Evolutionary conservation across 2,888 invertebrate species (phyloP).

Genomic region (Heliconius erato): DNA sequence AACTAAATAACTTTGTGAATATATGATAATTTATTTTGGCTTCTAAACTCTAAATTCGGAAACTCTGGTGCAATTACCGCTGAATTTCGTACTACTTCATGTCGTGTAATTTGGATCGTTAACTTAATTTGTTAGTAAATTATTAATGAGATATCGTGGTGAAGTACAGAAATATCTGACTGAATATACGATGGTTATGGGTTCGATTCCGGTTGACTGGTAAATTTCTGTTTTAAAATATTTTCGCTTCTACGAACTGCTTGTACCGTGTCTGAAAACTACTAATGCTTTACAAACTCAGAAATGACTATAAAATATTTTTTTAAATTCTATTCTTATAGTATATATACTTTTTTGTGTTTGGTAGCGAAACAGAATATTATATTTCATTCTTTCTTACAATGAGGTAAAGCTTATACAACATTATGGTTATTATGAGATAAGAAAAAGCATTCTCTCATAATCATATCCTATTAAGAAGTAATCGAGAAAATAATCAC

Average conservation of each 20-base stretch:
- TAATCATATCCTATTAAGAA: too few species aligned
- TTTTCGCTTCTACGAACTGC: neutral
- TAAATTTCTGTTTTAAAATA: neutral
- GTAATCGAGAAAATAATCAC: neutral
- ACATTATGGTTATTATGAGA: too few species aligned
- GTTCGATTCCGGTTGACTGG: neutral
- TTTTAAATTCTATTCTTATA: neutral
- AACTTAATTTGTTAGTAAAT: slow-evolving; percentile 12
- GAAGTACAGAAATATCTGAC: neutral
- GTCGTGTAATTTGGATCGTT: slow-evolving; percentile 11
- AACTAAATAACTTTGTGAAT: neutral
- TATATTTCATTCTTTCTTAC: too few species aligned
- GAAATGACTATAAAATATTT: neutral
- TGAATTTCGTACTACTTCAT: neutral
- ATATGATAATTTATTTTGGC: neutral
- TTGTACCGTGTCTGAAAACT: neutral
- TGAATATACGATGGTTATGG: neutral
- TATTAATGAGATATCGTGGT: neutral
- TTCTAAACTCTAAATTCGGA: neutral
- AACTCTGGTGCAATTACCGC: slow-evolving; percentile 1
- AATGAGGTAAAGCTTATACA: too few species aligned
- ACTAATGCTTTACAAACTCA: too few species aligned
- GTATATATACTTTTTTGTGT: neutral
- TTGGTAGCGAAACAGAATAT: neutral
- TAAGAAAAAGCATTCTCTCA: too few species aligned